These are phyloP conservation scores for Conops quadrifasciatus DNA, from an alignment of 2,888 invertebrate species.

Conservation along the genomic window DNA sequence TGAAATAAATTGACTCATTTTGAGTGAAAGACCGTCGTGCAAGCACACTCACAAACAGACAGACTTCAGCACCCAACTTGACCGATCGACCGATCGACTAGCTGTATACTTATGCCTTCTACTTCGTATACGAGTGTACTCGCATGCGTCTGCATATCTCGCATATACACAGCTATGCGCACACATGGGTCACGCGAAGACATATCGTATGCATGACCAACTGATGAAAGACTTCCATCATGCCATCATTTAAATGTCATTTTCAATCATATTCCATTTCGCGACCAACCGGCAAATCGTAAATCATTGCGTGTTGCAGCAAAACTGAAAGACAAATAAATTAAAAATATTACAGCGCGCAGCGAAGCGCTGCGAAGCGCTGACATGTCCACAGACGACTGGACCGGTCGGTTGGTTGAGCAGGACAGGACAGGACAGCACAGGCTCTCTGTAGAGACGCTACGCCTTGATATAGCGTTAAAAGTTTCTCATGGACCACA, in stretches of 20 bases:
- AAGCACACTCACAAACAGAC: too few species aligned
- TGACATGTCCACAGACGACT: neutral
- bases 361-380: neutral
- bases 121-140: too few species aligned
- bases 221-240: conserved; percentile 33
- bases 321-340: conserved; percentile 12
- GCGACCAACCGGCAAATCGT: conserved; percentile 41
- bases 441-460: neutral
- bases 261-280: conserved; percentile 40
- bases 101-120: too few species aligned
- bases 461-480: neutral
- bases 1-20: too few species aligned
- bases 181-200: neutral
- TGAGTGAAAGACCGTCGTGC: too few species aligned
- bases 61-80: too few species aligned
- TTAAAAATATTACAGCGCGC: neutral
- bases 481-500: conserved; percentile 21
- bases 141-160: too few species aligned
- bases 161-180: too few species aligned
- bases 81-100: too few species aligned
- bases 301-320: conserved; percentile 37
- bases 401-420: too few species aligned
- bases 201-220: conserved; percentile 11
- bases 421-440: neutral
- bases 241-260: conserved; percentile 40